Percentiles rank a stretch among this genome's conserved stretches.
These are phyloP conservation scores for Harpalus rubripes DNA, from an alignment of 2,888 invertebrate species.

Conservation along the genomic window DNA sequence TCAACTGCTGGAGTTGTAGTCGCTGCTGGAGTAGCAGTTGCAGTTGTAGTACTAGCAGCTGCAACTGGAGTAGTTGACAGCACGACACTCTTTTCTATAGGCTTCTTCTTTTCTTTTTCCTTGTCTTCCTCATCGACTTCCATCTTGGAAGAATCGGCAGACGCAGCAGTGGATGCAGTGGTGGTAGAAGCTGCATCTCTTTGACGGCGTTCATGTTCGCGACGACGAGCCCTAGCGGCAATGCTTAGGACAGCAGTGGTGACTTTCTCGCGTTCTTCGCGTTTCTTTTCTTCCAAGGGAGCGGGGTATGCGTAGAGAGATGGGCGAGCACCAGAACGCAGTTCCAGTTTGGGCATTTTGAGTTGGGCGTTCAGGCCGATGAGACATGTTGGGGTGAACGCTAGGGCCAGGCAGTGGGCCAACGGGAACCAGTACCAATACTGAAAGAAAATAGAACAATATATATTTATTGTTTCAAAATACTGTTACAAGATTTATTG, in stretches of 20 bases:
- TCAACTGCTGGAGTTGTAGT: constrained; percentile 71
- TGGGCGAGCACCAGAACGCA: constrained; percentile 95
- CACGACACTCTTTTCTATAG: constrained; percentile 76
- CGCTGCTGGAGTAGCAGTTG: neutral
- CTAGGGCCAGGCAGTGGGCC: constrained; percentile 95
- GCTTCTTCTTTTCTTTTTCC: constrained; percentile 78
- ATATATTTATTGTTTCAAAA: no score
- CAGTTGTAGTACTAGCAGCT: constrained; percentile 73
- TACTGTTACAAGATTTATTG: no score
- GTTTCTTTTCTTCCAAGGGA: constrained; percentile 98
- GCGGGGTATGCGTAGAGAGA: constrained; percentile 98
- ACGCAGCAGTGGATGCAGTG: constrained; percentile 69
- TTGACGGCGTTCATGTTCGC: constrained; percentile 86
- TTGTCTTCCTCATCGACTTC: constrained; percentile 83
- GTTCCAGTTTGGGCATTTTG: constrained; percentile 94
- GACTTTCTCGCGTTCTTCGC: constrained; percentile 97
- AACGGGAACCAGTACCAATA: constrained; percentile 99
- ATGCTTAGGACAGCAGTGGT: constrained; percentile 98
- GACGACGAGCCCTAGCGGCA: constrained; percentile 93
- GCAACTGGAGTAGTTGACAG: constrained; percentile 76
- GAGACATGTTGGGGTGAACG: constrained; percentile 97
- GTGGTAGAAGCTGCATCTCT: constrained; percentile 73
- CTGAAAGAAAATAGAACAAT: constrained; percentile 75
- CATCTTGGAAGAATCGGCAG: constrained; percentile 84
- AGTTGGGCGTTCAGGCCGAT: constrained; percentile 96